Base-by-base conservation (phyloP, 2,888 invertebrate species). In the Eupeodes luniger region DNA sequence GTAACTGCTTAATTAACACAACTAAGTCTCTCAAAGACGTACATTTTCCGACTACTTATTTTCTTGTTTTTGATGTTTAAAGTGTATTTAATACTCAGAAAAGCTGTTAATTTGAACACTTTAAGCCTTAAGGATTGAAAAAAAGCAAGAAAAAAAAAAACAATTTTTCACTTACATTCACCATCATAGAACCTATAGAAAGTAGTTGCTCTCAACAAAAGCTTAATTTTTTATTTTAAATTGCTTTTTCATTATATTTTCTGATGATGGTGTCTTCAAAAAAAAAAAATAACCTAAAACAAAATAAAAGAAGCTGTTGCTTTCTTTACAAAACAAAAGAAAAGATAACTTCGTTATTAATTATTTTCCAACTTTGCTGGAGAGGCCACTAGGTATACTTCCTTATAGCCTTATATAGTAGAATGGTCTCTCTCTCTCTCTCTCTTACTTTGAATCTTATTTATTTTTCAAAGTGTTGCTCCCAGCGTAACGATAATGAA, bases 401-500 rank as follows among this genome's bases (percentile, higher is more conserved):
- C 59, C 47, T 66, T 11, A 44, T 67, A 55, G 36, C 19, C 16
- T 34, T 10, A 0, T 49, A n/a, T 34, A 40, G 6, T 40, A 40
- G 1, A 40, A 9, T 0, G 6, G 14, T 40, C 27, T 27, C 27
- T 27, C 27, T 27, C 27, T 27, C 27, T 27, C 27, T 27, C 27
- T 27, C 2, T 27, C 27, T 61, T 19, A 12, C 36, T 75, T 27
- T 62, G 70, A 55, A 59, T 59, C 55, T 70, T 70, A 70, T 70
- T 67, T 51, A 72, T 59, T 51, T 44, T 75, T 34, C 19, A 75
- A 86, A 86, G 69, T 69, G 47, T 47, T 76, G 74, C 82, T 81
- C n/a, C 74, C 19, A 78, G 81, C 85, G 57, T 62, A 53, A 79
- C 57, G 75, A 83, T 87, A 87, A 87, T 80, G 76, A 87, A 83